phyloP scores from a whole-genome alignment of 2,888 invertebrate genomes.

The Tinea semifulvella region DNA sequence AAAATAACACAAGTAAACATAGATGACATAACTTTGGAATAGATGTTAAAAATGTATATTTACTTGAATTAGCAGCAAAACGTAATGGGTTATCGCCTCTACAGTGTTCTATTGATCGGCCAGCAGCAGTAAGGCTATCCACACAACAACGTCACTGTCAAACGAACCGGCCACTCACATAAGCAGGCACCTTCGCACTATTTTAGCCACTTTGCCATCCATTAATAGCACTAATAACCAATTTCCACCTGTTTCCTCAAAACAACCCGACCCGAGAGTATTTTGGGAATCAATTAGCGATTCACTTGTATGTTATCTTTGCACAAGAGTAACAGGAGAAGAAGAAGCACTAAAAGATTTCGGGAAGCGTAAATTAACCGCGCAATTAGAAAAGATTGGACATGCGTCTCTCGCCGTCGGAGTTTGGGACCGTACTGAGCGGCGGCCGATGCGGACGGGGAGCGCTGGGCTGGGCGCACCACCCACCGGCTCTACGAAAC shows the following conservation, averaged over 20 bases:
- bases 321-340: too few relatives aligned
- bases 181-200: constrained; percentile 8
- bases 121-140: not conserved
- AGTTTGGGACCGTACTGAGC: constrained; percentile 28
- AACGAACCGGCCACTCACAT: not conserved
- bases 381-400: constrained; percentile 13
- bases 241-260: constrained; percentile 44
- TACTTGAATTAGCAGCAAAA: not conserved
- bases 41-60: not conserved
- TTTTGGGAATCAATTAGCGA: too few relatives aligned
- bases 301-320: too few relatives aligned
- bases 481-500: constrained; percentile 37
- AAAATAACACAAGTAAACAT: not conserved
- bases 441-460: constrained; percentile 37
- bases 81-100: constrained; percentile 1
- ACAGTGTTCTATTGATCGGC: constrained; percentile 1
- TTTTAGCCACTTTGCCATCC: constrained; percentile 19
- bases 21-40: too few relatives aligned
- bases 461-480: constrained; percentile 24
- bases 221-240: constrained; percentile 42
- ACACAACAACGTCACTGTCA: constrained; percentile 5
- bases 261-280: not conserved
- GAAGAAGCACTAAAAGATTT: not conserved
- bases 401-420: constrained; percentile 29
- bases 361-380: constrained; percentile 24